These are phyloP conservation scores for Anthoptus insignis DNA, from an alignment of 2,888 invertebrate species.

Conservation along the genomic window DNA sequence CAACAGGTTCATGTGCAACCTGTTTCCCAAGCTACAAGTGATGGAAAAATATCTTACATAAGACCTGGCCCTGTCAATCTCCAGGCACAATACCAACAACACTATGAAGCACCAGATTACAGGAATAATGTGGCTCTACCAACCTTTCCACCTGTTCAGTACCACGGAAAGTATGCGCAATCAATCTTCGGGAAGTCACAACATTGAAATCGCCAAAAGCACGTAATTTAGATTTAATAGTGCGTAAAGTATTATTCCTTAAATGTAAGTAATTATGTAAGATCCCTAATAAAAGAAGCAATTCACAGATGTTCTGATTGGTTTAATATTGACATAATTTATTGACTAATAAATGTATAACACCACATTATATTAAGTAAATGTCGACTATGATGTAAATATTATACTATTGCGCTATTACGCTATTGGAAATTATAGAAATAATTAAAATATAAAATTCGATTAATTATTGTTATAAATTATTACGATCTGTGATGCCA, in stretches of 20 bases:
- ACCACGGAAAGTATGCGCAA: slow-evolving; percentile 71
- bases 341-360: no score
- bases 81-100: slow-evolving; percentile 34
- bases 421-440: background rate
- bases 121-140: slow-evolving; percentile 53
- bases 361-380: no score
- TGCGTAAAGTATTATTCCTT: slow-evolving; percentile 22
- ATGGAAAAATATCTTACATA: slow-evolving; percentile 30
- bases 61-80: slow-evolving; percentile 36
- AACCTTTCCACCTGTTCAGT: slow-evolving; percentile 67
- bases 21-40: slow-evolving; percentile 1
- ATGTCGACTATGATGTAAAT: no score
- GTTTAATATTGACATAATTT: no score
- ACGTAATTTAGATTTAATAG: slow-evolving; percentile 1
- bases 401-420: no score
- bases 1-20: slow-evolving; percentile 25
- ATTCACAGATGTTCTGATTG: no score
- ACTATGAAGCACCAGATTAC: slow-evolving; percentile 45
- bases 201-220: slow-evolving; percentile 8
- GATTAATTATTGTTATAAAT: background rate
- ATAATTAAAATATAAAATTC: background rate
- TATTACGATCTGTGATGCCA: slow-evolving; percentile 33
- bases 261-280: background rate
- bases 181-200: slow-evolving; percentile 57
- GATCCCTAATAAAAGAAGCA: no score